Evolutionary conservation across 2,888 invertebrate genomes (phyloP), one percentile per base, ranked within the genome.

Genomic region (Noctua fimbriata): DNA sequence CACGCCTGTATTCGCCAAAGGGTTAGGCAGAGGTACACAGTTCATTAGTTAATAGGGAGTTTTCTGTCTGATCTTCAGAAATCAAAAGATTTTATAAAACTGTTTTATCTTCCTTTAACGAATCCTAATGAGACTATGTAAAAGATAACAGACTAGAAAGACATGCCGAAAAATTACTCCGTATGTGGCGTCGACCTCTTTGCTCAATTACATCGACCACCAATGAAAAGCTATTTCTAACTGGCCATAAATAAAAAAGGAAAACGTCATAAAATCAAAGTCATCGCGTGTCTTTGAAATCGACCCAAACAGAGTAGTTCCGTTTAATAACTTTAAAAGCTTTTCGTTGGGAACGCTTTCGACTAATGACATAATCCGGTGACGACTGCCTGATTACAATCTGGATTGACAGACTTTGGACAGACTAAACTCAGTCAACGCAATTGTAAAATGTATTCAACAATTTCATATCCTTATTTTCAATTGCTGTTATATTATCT

Each of bases 251-350:
- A 84, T 32, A 73, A 70, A 76, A 74, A 72, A 21, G 24, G 14
- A 44, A 58, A 69, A 12, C 24, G 14, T 71, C 75, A 73, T 66
- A 75, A 78, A 88, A 85, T 85, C 76, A 87, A 80, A 89, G 79
- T 85, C 87, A 87, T 84, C 74, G 84, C 85, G 81, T 87, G 87
- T 83, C 83, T 85, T 81, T 82, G 70, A 73, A 75, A 82, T 69
- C 77, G 82, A 82, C 77, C 85, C 79, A 63, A 77, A 73, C 41
- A 52, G 75, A 84, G 69, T 69, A 47, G 76, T 73, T 81, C 65
- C 83, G 73, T 89, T 89, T 93, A 91, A 93, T 92, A 91, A 90
- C 84, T 89, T 90, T 93, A 92, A 94, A 94, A 95, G 93, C 90
- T 90, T 93, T 93, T 91, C 60, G 92, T 93, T 89, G 87, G 76